Conservation (phyloP, 2,797 vertebrate species). For the Octomys mimax region DNA sequence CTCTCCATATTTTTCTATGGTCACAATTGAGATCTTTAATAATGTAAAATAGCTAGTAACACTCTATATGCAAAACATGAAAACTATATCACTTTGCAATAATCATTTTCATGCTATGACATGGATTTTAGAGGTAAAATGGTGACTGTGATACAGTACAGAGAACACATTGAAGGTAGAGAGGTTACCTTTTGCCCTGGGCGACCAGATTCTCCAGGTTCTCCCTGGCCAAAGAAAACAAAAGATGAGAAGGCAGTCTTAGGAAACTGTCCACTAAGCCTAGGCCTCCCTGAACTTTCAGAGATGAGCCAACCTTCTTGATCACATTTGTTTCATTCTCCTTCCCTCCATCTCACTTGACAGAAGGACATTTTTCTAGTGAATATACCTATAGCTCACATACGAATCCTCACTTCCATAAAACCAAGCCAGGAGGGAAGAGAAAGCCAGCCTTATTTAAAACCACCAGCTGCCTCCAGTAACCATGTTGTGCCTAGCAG, state of each 20-base stretch:
- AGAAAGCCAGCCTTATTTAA: background rate
- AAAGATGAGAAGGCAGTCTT: conserved; percentile 51
- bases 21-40: conserved; percentile 60
- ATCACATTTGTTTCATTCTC: background rate
- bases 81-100: background rate
- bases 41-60: conserved; percentile 58
- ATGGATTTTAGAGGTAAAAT: background rate
- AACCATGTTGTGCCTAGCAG: conserved; percentile 1
- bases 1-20: conserved; percentile 37
- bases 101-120: background rate
- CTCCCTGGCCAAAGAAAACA: conserved; percentile 91
- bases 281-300: background rate
- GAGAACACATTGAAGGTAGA: conserved; percentile 21
- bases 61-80: background rate
- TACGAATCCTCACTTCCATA: background rate
- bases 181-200: conserved; percentile 95
- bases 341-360: background rate
- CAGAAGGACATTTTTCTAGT: background rate
- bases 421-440: conserved; percentile 26
- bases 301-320: background rate
- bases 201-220: conserved; percentile 97
- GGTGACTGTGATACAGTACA: background rate
- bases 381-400: background rate
- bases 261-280: background rate
- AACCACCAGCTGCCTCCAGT: background rate